Base-by-base conservation (phyloP, 92 coral and sea anemone genomes). In the Epizoanthus rinbou region DNA sequence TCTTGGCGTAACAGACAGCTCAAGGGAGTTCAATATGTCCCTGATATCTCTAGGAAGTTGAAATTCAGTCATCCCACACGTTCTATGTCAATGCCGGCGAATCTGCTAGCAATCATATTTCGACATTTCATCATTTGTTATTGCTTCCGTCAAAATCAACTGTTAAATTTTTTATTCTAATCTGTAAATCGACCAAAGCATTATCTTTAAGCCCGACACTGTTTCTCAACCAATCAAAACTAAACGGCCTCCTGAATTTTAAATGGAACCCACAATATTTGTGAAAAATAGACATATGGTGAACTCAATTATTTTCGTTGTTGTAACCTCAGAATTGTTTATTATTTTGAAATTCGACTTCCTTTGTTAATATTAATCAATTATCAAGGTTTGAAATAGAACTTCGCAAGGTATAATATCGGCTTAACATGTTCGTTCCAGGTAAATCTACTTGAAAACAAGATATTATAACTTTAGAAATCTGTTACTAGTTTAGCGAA, bases 1-100 rank as follows among this genome's bases (percentile, higher is more conserved):
- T 43, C 66, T 78, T 19, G 82, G 72, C 62, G 23, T 19, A 45
- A 39, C 65, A 21, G 15, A 28, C 58, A 78, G 39, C 22, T 78
- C 58, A 62, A 78, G 65, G 17, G 82, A 78, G 45, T 78, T 78
- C 60, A 78, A 37, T 39, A 69, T 21, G 41, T 78, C 71, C 13
- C 2, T 14, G 5, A 78, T 43, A 11, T 78, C 82, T 41, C 52
- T 25, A 78, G 58, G 66, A 41, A 78, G 64, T 39, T 43, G 15
- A 31, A 78, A 41, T 7, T 13, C 70, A 22, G 82, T 39, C 82
- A 78, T 78, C 5, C 15, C 21, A 15, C 6, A 62, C 6, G 47
- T 47, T 18, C n/a, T 21, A 13, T 50, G 14, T 11, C 54, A 50
- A 50, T 50, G 18, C 8, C 47, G 7, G 8, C 58, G 52, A 57